Evolutionary conservation across 2,888 invertebrate species (phyloP), one percentile per base, ranked within the genome.

Genomic region (Steinernema scapterisci): DNA sequence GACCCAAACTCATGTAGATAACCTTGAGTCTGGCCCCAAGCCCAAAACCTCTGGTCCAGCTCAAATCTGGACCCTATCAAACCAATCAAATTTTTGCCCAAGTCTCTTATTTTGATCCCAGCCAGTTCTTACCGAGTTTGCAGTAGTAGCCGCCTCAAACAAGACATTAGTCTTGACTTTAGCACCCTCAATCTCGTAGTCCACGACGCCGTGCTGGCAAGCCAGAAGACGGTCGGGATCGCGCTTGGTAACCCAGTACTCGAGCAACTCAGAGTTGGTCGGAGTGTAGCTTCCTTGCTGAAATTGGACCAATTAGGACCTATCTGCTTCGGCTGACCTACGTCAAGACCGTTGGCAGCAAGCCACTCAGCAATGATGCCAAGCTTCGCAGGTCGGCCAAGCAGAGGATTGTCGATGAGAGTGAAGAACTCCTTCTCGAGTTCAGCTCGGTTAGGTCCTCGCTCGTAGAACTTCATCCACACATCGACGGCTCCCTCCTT

Each of bases 401-500:
- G 80, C 7, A 86, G 79, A 23, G 86, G 86, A 77, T 86, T 86
- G 78, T 86, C 86, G 54, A 86, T 81, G 70, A 87, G 84, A 7
- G 84, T 80, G 75, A 86, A 86, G 80, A 86, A 86, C 71, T 86
- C 83, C 76, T 84, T 83, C 73, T 86, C 86, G 44, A 86, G 74
- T 75, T 85, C 84, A 0, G 82, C 80, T 51, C 85, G 70, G 5
- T 82, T 79, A 19, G 77, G 82, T 43, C 83, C 83, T 72, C 84
- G 77, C 78, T 86, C 86, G 74, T 84, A 86, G 79, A 86, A 86
- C 75, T 86, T 86, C 86, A 86, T 86, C 86, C 86, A 86, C 6
- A 86, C 84, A 76, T 86, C 86, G 11, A 86, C 83, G 19, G 86
- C 86, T 51, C 86, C 86, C 71, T 86, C 82, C 72, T 86, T 86